A percentile compares a stretch with the other conserved stretches of the same genome.
These are phyloP conservation scores for Pygoscelis antarcticus DNA, from an alignment of 2,113 vertebrate species.

Conservation along the genomic window DNA sequence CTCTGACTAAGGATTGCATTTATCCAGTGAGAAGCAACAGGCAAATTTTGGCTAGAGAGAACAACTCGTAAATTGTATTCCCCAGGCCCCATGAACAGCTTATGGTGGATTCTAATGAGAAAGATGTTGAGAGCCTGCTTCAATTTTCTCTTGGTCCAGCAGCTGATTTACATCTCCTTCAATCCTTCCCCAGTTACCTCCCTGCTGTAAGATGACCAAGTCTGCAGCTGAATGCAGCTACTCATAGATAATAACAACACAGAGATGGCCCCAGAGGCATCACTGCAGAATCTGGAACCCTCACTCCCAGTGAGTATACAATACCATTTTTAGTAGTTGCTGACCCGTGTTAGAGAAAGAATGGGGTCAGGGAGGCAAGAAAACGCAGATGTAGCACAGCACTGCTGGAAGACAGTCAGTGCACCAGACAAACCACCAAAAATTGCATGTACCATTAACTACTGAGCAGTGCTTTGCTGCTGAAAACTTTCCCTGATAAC, in stretches of 20 bases:
- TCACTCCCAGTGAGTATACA: not conserved
- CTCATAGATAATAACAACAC: not conserved
- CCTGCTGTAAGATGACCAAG: not conserved
- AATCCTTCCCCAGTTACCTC: not conserved
- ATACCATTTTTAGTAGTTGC: not conserved
- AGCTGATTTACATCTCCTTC: not conserved
- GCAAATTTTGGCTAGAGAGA: not conserved
- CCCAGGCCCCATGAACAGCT: not conserved
- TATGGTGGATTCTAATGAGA: not conserved
- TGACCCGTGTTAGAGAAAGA: not conserved
- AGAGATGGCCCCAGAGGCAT: not conserved
- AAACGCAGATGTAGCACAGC: not conserved
- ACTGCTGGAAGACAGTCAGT: not conserved
- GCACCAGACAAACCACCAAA: not conserved
- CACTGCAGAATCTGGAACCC: not conserved
- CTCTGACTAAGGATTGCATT: not conserved
- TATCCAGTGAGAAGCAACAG: not conserved
- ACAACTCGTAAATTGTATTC: not conserved
- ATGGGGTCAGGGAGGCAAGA: conserved; percentile 13
- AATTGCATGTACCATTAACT: not conserved
- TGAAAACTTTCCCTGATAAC: not conserved
- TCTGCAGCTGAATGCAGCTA: not conserved
- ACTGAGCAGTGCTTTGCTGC: not conserved
- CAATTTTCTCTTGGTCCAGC: not conserved
- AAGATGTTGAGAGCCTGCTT: not conserved